These are phyloP conservation scores for Alcedo quadribrachys DNA, from an alignment of 2,797 vertebrate genomes.

Conservation along the genomic window DNA sequence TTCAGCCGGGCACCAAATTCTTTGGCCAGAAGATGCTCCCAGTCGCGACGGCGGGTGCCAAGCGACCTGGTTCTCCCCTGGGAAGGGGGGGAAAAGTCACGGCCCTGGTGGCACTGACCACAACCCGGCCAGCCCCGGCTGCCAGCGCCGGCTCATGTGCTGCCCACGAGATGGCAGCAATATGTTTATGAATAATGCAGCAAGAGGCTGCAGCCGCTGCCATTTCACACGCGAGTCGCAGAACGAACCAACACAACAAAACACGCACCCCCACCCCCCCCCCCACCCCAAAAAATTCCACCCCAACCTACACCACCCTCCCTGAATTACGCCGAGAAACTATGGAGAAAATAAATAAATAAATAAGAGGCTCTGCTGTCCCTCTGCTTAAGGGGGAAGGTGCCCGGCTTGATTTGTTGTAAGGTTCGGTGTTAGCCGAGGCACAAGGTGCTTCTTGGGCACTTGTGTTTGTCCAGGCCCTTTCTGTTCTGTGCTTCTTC, in stretches of 20 bases:
- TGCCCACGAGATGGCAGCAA: constrained; percentile 88
- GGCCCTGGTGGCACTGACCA: background rate
- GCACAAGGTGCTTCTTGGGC: background rate
- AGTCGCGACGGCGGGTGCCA: rapidly evolving
- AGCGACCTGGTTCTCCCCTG: background rate
- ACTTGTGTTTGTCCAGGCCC: background rate
- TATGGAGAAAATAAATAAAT: background rate
- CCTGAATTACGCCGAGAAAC: background rate
- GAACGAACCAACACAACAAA: background rate
- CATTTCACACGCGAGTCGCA: constrained; percentile 54
- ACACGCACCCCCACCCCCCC: too few relatives aligned
- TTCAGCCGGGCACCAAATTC: background rate
- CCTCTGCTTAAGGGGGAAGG: background rate
- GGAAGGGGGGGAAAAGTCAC: background rate
- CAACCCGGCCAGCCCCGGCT: background rate
- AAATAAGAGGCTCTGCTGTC: background rate
- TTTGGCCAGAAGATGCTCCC: background rate
- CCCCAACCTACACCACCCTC: background rate
- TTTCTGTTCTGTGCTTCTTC: background rate
- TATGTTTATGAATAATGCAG: constrained; percentile 83
- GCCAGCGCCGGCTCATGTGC: constrained; percentile 23
- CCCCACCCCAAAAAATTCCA: too few relatives aligned
- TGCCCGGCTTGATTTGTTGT: background rate
- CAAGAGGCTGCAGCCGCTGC: constrained; percentile 46
- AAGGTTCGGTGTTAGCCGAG: rapidly evolving